phyloP scores from a whole-genome alignment of 2,113 vertebrate genomes.

The Sula dactylatra region DNA sequence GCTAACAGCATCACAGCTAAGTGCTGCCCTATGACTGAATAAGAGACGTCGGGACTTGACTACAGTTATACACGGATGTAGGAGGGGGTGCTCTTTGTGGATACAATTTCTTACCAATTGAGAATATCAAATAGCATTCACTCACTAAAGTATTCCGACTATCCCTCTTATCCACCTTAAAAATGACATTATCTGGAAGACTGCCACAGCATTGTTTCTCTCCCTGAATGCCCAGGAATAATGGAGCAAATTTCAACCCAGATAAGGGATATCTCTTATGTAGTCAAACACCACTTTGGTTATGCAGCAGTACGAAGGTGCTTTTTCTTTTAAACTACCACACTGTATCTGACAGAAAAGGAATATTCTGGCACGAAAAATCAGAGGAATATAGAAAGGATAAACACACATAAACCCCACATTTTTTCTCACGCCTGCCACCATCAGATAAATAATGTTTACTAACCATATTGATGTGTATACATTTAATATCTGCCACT shows the following conservation, averaged over 20 bases:
- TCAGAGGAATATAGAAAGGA: background rate
- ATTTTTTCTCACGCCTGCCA: background rate
- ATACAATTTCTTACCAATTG: background rate
- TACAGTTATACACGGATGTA: background rate
- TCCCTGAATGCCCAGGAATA: background rate
- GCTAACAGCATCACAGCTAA: background rate
- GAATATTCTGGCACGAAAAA: background rate
- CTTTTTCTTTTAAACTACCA: background rate
- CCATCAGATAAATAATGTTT: background rate
- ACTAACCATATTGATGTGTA: background rate
- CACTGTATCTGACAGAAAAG: background rate
- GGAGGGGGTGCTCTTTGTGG: background rate
- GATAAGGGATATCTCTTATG: background rate
- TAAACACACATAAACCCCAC: background rate
- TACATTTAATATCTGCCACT: background rate
- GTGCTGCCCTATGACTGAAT: background rate
- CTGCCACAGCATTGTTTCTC: background rate
- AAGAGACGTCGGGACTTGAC: background rate
- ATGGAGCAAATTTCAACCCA: background rate
- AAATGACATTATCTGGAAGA: background rate
- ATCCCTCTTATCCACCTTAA: background rate
- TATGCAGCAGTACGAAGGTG: background rate
- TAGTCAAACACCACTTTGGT: background rate
- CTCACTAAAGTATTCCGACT: background rate
- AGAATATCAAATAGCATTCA: background rate